Conservation (phyloP, 2,797 vertebrate genomes). For the Emys orbicularis region DNA sequence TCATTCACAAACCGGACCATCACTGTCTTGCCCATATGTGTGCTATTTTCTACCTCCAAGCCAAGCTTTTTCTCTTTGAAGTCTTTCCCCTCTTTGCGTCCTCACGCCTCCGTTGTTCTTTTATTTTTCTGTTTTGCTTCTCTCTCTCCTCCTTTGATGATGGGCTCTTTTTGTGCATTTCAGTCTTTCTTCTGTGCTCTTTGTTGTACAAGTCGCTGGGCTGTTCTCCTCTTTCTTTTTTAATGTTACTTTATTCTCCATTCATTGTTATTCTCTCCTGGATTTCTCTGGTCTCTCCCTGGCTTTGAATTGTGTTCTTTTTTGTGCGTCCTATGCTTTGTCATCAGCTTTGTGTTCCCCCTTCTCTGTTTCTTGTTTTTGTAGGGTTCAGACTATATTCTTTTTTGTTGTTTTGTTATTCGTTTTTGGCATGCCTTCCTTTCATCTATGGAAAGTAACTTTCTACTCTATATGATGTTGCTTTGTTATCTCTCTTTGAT, state of each 20-base stretch:
- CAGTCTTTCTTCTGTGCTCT: constrained; percentile 16
- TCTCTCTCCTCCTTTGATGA: constrained; percentile 41
- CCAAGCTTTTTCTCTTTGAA: not conserved
- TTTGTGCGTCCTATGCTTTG: not conserved
- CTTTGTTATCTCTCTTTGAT: constrained; percentile 3
- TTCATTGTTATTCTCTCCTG: constrained; percentile 45
- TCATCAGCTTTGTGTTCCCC: not conserved
- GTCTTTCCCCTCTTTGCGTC: not conserved
- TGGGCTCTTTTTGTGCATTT: not conserved
- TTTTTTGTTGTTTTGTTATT: not conserved
- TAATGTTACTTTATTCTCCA: not conserved
- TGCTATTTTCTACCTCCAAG: not conserved
- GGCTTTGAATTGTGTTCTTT: constrained; percentile 42
- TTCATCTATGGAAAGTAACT: not conserved
- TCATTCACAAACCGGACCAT: not conserved
- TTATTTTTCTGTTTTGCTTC: constrained; percentile 32
- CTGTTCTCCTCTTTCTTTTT: not conserved
- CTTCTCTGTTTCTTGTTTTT: not conserved
- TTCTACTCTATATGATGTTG: not conserved
- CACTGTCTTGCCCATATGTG: rapidly evolving
- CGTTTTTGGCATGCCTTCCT: not conserved
- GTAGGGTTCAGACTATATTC: not conserved
- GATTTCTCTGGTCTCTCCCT: constrained; percentile 9
- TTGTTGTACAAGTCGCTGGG: constrained; percentile 34
- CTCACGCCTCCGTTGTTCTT: not conserved